Conservation (phyloP, 2,888 invertebrate species). For the Perdita meconis region DNA sequence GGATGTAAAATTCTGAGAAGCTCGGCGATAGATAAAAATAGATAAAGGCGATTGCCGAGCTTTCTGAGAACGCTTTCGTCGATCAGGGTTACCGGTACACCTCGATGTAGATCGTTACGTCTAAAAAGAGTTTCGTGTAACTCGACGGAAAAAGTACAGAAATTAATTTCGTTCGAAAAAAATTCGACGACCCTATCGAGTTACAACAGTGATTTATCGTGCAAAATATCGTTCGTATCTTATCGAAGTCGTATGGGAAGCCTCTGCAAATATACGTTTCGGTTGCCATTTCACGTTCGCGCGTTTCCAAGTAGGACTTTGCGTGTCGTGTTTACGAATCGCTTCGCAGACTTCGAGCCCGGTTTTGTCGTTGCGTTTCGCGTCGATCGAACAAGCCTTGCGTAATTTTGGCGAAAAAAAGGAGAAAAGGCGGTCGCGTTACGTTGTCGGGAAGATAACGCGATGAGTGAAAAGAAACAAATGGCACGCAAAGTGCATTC, state of each 20-base stretch:
- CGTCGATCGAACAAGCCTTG: neutral
- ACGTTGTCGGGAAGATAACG: neutral
- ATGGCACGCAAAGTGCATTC: conserved; percentile 8
- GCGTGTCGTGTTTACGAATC: neutral
- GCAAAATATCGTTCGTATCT: neutral
- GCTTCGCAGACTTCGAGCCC: neutral
- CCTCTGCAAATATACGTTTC: conserved; percentile 3
- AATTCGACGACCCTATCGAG: too few relatives aligned
- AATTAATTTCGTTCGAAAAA: too few relatives aligned
- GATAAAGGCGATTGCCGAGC: conserved; percentile 47
- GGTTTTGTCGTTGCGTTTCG: neutral
- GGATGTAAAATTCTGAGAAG: conserved; percentile 40
- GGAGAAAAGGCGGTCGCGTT: too few relatives aligned
- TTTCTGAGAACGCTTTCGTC: conserved; percentile 52
- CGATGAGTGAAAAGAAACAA: neutral
- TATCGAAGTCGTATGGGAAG: neutral
- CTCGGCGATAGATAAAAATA: conserved; percentile 51
- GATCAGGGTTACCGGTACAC: conserved; percentile 46
- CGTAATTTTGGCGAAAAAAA: neutral
- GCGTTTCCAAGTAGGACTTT: neutral
- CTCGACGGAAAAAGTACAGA: conserved; percentile 17
- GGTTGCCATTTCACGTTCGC: neutral
- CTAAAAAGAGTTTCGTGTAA: conserved; percentile 45
- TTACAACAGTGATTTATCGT: neutral
- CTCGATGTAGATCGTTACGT: conserved; percentile 46